Evolutionary conservation across 92 coral and sea anemone genomes (phyloP), one percentile per base, ranked within the genome.

Genomic region (Zoanthus sansibaricus): DNA sequence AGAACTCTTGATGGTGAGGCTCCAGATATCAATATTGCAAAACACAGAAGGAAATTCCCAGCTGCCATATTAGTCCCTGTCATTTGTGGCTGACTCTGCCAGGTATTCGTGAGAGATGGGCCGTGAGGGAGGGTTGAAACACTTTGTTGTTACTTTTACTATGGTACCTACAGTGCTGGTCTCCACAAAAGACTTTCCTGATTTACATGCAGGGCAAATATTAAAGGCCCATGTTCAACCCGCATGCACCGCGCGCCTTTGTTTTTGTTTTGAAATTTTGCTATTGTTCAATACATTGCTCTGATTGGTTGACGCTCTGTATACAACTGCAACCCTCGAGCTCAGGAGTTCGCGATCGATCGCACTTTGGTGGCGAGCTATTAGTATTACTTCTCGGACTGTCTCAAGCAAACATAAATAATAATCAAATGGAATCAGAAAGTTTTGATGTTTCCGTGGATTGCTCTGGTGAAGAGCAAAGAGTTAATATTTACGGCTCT

Each of bases 71-170:
- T 89, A 7, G 92, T 89, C 68, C 86, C 92, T 5, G 86, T 69
- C 90, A 87, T 90, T 72, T 78, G 75, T 5, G 87, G 91, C 55
- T 90, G 93, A 73, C 91, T 90, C 74, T 71, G 56, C 92, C 92
- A 90, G 30, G 90, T 78, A 78, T 90, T 78, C 61, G 17, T 87
- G 17, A 90, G 90, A 48, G 79, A 15, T 47, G 86, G 86, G 72
- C 90, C 86, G 49, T 78, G 46, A 18, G 88, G 91, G 46, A 18
- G 88, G 91, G 70, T 90, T 90, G 32, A 71, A 82, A 76, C 93
- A 90, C 55, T 48, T 51, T 11, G 85, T 80, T 21, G 64, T 80
- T 33, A 90, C 77, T 66, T 90, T 62, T 37, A 90, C 93, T 88
- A 90, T 87, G 61, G 93, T 86, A 51, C 91, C 93, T 72, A 79